Evolutionary conservation across 1,140 invertebrate genomes (phyloP), one percentile per base, ranked within the genome.

Genomic region (Solenopsis invicta): DNA sequence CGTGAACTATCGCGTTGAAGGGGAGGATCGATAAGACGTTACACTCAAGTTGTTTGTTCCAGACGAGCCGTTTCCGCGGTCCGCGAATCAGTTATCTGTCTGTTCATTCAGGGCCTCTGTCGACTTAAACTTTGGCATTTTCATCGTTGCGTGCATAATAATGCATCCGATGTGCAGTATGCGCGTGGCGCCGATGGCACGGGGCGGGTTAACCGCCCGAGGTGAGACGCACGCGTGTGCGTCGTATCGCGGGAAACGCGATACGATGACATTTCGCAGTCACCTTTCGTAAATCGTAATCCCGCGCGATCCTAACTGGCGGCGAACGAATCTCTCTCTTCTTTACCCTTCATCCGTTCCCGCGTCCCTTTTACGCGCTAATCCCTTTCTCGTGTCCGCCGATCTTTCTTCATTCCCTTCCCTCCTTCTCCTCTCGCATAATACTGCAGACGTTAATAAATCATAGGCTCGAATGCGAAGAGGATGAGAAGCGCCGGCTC

Each of bases 281-380:
- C 71, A 87, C 86, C 90, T 93, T 92, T 93, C 77, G 88, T 91
- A 84, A 89, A 88, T 75, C 71, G 77, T 90, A 92, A 93, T 93
- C 88, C 66, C 90, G 76, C 90, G 76, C 84, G 88, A 91, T 88
- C 89, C 74, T 52, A 85, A 87, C 74, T 85, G 86, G 85, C 77
- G 90, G 45, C 54, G 64, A 71, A 88, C 80, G 88, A 88, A 88
- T 89, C 88, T 84, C 86, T 87, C 88, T 67, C 84, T 85, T 21
- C 54, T 90, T 89, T 90, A 81, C 77, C n/a, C n/a, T n/a, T n/a
- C 64, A 75, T 81, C 82, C 62, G 34, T 52, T 61, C n/a, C 29
- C 24, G 61, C 54, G 37, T 86, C 54, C 64, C 64, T 48, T 67
- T 90, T 67, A 59, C 74, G 9, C 71, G 24, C 41, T 24, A 45